phyloP scores from a whole-genome alignment of 2,888 invertebrate genomes.

The Ariolimax columbianus region DNA sequence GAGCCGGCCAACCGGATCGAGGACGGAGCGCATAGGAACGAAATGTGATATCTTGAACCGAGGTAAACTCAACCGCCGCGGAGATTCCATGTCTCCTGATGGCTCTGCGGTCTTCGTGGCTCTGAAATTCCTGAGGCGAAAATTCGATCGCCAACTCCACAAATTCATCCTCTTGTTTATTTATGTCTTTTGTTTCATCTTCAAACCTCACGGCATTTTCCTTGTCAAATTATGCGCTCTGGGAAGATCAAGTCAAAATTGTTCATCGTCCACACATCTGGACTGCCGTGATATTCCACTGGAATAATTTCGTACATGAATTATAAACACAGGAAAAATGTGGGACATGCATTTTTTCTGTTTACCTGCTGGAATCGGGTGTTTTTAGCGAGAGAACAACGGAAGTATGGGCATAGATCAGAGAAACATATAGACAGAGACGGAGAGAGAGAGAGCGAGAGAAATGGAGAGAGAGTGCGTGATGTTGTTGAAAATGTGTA shows the following conservation, averaged over 20 bases:
- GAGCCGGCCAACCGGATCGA: slow-evolving; percentile 34
- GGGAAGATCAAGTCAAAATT: too few relatives aligned
- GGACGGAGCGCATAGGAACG: not conserved
- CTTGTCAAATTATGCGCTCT: not conserved
- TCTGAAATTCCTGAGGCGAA: not conserved
- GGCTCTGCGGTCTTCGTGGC: not conserved
- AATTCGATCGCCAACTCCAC: not conserved
- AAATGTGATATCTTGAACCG: slow-evolving; percentile 13
- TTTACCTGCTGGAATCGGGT: too few relatives aligned
- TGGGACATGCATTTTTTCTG: too few relatives aligned
- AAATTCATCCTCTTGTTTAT: not conserved
- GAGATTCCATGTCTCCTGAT: not conserved
- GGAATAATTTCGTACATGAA: too few relatives aligned
- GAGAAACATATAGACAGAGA: too few relatives aligned
- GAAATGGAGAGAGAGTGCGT: too few relatives aligned
- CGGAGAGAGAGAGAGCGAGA: too few relatives aligned
- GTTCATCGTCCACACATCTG: not conserved
- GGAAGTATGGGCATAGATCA: too few relatives aligned
- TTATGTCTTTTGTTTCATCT: not conserved
- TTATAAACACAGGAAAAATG: too few relatives aligned
- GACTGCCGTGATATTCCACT: not conserved
- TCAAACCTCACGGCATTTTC: not conserved
- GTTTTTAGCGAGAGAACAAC: too few relatives aligned
- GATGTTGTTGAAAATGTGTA: too few relatives aligned
- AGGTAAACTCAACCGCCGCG: not conserved